A percentile compares a stretch with the other conserved stretches of the same genome.
Evolutionary conservation across 37 sponge, comb jelly and placozoan species (phyloP).

Genomic region (Chondrosia reniformis): DNA sequence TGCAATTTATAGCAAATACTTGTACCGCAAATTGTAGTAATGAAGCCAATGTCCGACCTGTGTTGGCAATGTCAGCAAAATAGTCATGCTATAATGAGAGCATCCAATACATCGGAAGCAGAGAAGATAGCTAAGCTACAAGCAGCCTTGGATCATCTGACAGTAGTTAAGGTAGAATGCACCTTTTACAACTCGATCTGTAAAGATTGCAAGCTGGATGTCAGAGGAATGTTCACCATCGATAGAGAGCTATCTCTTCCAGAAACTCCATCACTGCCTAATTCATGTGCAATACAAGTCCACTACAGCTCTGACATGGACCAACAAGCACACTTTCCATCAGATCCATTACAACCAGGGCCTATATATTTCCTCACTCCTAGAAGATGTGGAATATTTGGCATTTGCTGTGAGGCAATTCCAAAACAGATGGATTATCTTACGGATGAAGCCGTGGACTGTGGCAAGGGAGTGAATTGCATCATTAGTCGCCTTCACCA

Average conservation of each 20-base stretch:
- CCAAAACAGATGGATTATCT: slow-evolving; percentile 40
- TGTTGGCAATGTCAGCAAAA: slow-evolving; percentile 67
- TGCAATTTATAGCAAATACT: slow-evolving; percentile 28
- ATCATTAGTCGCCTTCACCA: neutral
- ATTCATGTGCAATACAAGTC: neutral
- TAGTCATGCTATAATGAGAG: slow-evolving; percentile 27
- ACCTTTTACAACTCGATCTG: neutral
- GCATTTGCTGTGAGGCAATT: slow-evolving; percentile 57
- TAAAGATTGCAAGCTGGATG: neutral
- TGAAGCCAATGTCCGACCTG: slow-evolving; percentile 48
- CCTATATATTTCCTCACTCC: slow-evolving; percentile 71
- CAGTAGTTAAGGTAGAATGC: slow-evolving; percentile 23
- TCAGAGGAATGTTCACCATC: slow-evolving; percentile 1
- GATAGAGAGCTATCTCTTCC: neutral
- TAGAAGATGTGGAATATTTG: slow-evolving; percentile 55
- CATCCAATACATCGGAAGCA: slow-evolving; percentile 26
- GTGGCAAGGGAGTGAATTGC: slow-evolving; percentile 14
- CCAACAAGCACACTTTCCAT: slow-evolving; percentile 58
- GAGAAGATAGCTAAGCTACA: slow-evolving; percentile 28
- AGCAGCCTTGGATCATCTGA: slow-evolving; percentile 27
- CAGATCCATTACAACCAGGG: slow-evolving; percentile 52
- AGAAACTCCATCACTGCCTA: neutral
- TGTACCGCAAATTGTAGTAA: slow-evolving; percentile 34
- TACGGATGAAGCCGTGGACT: slow-evolving; percentile 8
- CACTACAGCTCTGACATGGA: slow-evolving; percentile 57